Evolutionary conservation across 2,113 vertebrate species (phyloP).

Genomic region (Abramis brama): DNA sequence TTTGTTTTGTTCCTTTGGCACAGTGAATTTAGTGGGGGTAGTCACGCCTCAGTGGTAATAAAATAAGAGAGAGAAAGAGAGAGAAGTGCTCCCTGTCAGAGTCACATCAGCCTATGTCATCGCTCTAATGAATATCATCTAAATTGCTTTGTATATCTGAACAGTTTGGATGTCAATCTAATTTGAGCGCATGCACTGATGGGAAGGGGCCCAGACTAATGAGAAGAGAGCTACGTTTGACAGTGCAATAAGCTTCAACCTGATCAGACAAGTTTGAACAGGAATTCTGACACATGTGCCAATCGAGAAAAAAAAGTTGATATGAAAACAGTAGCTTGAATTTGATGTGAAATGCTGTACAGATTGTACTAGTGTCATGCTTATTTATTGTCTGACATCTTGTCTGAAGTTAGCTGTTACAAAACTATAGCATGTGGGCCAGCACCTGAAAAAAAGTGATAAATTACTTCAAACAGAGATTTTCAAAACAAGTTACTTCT

Average conservation of each 20-base stretch:
- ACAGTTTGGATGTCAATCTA: conserved; percentile 99
- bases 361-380: neutral
- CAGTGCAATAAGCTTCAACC: conserved; percentile 92
- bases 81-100: conserved; percentile 81
- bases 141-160: conserved; percentile 99
- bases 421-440: conserved; percentile 1
- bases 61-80: conserved; percentile 46
- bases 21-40: conserved; percentile 69
- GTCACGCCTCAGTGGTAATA: conserved; percentile 55
- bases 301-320: conserved; percentile 31
- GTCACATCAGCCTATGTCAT: conserved; percentile 98
- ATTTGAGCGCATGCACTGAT: conserved; percentile 98
- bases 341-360: conserved; percentile 11
- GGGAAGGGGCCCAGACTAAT: conserved; percentile 93
- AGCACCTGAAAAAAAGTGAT: neutral
- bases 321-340: conserved; percentile 44
- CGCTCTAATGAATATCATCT: conserved; percentile 99
- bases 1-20: conserved; percentile 42
- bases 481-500: neutral
- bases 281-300: conserved; percentile 82
- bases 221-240: conserved; percentile 94
- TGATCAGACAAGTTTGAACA: conserved; percentile 92
- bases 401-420: neutral
- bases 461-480: neutral
- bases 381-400: conserved; percentile 8